These are phyloP conservation scores for Diadema setosum DNA, from an alignment of 35 echinoderm and acorn worm species.

Conservation along the genomic window DNA sequence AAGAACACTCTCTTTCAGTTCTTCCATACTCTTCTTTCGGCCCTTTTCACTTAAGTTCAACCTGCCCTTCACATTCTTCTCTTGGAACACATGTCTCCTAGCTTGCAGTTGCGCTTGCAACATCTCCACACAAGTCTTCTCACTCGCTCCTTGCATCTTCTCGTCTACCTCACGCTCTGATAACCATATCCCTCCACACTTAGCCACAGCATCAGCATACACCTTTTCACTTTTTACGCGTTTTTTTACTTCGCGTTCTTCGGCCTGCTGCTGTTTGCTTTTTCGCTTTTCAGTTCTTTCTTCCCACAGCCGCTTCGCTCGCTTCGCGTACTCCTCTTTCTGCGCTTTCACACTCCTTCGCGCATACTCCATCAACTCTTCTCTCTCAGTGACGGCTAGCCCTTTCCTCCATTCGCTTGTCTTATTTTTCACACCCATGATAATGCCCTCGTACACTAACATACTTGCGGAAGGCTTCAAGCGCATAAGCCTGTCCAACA, in stretches of 20 bases:
- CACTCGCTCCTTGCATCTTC: not conserved
- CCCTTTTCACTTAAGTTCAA: not conserved
- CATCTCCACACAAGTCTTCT: not conserved
- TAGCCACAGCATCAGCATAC: not conserved
- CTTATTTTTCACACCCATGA: slow-evolving; percentile 34
- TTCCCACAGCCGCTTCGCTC: not conserved
- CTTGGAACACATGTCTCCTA: not conserved
- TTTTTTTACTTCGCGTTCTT: not conserved
- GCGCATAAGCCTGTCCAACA: slow-evolving; percentile 36
- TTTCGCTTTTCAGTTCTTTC: not conserved
- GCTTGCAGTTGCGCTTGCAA: not conserved
- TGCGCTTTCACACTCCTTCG: not conserved
- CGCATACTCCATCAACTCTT: not conserved
- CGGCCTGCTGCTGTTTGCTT: not conserved
- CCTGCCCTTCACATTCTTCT: not conserved
- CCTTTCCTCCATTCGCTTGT: not conserved
- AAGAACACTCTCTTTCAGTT: not conserved
- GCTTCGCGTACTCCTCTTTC: not conserved
- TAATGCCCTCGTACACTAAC: slow-evolving; percentile 35
- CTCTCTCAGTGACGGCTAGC: not conserved
- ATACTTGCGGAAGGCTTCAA: slow-evolving; percentile 22
- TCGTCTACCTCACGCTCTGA: slow-evolving; percentile 1
- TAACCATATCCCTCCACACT: not conserved
- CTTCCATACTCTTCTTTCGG: not conserved
- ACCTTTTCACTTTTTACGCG: not conserved